Conservation (phyloP, 2,888 invertebrate genomes). For the Thalpophila matura region DNA sequence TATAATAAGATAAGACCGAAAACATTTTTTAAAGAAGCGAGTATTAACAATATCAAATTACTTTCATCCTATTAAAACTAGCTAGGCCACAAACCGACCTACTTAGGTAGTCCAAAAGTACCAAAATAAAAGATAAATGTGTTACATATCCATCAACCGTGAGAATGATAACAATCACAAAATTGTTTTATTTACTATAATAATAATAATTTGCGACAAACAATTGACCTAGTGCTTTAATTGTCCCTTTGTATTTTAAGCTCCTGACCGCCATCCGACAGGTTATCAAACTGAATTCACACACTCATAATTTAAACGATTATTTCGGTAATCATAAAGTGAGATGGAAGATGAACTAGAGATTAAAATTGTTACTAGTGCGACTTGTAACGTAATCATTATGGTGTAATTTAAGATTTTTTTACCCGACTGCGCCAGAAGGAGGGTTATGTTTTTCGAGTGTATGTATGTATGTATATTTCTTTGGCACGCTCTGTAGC, state of each 20-base stretch:
- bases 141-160: constrained; percentile 55
- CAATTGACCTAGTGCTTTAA: constrained; percentile 54
- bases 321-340: constrained; percentile 43
- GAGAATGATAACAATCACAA: constrained; percentile 57
- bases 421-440: no score
- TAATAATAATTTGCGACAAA: constrained; percentile 44
- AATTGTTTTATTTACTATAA: constrained; percentile 50
- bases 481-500: no score
- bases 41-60: constrained; percentile 31
- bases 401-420: no score
- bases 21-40: neutral
- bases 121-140: constrained; percentile 13
- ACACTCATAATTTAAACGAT: constrained; percentile 41
- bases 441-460: no score
- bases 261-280: constrained; percentile 46
- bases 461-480: no score
- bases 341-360: neutral
- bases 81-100: constrained; percentile 3
- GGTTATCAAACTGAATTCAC: constrained; percentile 43
- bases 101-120: constrained; percentile 10
- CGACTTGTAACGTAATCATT: neutral
- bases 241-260: constrained; percentile 56
- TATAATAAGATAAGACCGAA: neutral
- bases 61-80: constrained; percentile 24
- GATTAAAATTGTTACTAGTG: neutral